These are phyloP conservation scores for Ptychadena robeensis DNA, from an alignment of 2,797 vertebrate species.

Conservation along the genomic window DNA sequence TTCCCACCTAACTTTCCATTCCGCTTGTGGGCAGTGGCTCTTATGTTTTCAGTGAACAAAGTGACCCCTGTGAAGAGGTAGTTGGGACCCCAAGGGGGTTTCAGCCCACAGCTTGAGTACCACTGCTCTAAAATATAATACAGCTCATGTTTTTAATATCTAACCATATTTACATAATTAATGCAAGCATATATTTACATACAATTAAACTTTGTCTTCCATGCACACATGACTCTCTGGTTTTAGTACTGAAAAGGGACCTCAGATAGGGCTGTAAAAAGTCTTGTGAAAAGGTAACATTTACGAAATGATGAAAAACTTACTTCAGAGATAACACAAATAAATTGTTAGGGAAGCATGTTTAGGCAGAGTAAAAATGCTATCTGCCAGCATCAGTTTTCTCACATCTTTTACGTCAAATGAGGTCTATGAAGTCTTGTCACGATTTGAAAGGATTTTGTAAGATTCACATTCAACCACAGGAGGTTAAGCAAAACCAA, in stretches of 20 bases:
- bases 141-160: too few relatives aligned
- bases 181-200: not conserved
- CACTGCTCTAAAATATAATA: too few relatives aligned
- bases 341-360: not conserved
- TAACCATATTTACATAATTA: too few relatives aligned
- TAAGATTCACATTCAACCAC: not conserved
- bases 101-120: too few relatives aligned
- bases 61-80: too few relatives aligned
- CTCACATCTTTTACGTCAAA: not conserved
- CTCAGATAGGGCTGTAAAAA: not conserved
- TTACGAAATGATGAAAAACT: not conserved
- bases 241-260: not conserved
- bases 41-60: too few relatives aligned
- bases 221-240: too few relatives aligned
- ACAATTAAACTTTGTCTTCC: not conserved
- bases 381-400: not conserved
- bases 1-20: too few relatives aligned
- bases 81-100: too few relatives aligned
- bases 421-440: not conserved
- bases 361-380: not conserved
- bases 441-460: not conserved
- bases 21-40: too few relatives aligned
- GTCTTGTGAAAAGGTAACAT: not conserved
- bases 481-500: conserved; percentile 1
- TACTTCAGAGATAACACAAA: not conserved